A percentile compares a stretch with the other conserved stretches of the same genome.
Conservation (phyloP, 2,888 invertebrate genomes). For the Tanytarsus gracilentus region DNA sequence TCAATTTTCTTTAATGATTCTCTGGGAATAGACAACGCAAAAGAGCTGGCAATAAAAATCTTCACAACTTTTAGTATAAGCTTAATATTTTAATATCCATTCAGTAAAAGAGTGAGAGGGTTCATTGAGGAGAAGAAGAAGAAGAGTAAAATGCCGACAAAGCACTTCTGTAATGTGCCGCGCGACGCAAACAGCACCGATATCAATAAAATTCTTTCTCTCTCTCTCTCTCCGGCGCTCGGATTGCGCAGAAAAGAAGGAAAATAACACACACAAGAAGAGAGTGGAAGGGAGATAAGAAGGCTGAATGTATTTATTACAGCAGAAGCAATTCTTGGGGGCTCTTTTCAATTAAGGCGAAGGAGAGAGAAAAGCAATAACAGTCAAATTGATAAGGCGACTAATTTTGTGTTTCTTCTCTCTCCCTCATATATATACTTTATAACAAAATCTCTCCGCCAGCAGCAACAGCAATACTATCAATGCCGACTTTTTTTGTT, state of each 20-base stretch:
- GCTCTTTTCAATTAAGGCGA: constrained; percentile 24
- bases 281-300: constrained; percentile 25
- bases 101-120: no score
- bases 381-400: constrained; percentile 22
- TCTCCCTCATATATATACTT: neutral
- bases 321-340: constrained; percentile 17
- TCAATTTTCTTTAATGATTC: constrained; percentile 24
- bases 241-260: neutral
- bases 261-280: neutral
- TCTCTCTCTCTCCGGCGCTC: neutral
- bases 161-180: constrained; percentile 14
- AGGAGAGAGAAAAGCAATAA: constrained; percentile 14
- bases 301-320: constrained; percentile 26
- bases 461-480: neutral
- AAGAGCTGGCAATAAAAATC: constrained; percentile 24
- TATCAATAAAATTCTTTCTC: constrained; percentile 22
- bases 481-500: constrained; percentile 11
- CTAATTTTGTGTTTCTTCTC: constrained; percentile 23
- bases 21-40: no score
- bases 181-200: neutral
- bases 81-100: no score
- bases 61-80: constrained; percentile 29
- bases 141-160: constrained; percentile 20
- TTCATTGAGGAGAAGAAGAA: constrained; percentile 11
- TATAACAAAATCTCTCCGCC: neutral